Conservation (phyloP, 64 coral and sea anemone species). For the Exaiptasia diaphana region DNA sequence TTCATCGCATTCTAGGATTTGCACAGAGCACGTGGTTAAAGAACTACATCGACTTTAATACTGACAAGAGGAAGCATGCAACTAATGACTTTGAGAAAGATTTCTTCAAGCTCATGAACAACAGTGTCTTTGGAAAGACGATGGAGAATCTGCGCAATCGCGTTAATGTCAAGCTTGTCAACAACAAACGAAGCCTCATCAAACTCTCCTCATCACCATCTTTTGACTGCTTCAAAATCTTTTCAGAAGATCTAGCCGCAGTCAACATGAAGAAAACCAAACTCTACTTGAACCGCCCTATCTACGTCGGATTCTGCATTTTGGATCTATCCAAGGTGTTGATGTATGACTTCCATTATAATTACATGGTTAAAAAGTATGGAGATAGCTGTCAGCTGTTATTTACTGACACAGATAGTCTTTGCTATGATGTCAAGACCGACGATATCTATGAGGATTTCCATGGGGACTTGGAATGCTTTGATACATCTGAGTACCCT, state of each 20-base stretch:
- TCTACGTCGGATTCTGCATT: not conserved
- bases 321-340: not conserved
- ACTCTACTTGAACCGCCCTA: not conserved
- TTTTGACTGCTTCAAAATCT: not conserved
- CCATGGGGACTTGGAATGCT: not conserved
- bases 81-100: no score
- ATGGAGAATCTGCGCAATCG: constrained; percentile 9
- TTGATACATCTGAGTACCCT: constrained; percentile 16
- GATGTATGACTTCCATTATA: not conserved
- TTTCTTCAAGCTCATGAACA: no score
- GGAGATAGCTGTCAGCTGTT: not conserved
- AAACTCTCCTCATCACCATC: not conserved
- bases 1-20: constrained; percentile 11
- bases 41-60: constrained; percentile 12
- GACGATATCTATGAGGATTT: constrained; percentile 17
- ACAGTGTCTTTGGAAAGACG: not conserved
- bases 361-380: not conserved
- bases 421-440: not conserved
- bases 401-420: constrained; percentile 33
- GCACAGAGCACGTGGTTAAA: not conserved
- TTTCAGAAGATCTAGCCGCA: not conserved
- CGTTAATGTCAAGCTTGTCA: constrained; percentile 6
- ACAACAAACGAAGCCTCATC: not conserved
- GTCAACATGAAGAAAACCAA: constrained; percentile 3
- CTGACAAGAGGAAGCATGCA: not conserved